Evolutionary conservation across 2,797 vertebrate species (phyloP).

Genomic region (Galago senegalensis): DNA sequence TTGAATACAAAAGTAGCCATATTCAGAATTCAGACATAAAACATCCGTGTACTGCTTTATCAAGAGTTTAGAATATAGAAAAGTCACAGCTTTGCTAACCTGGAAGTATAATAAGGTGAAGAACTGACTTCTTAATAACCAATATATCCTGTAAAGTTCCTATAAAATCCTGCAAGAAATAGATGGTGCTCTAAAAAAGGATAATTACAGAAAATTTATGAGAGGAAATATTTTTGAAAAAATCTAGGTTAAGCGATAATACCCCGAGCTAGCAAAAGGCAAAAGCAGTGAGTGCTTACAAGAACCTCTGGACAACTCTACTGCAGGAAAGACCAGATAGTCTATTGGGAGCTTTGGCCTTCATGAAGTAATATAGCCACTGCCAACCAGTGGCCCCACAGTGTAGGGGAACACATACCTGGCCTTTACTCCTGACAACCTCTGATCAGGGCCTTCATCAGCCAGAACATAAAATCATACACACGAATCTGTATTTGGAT

Average conservation of each 20-base stretch:
- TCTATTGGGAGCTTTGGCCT: background rate
- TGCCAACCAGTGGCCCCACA: background rate
- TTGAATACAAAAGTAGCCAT: background rate
- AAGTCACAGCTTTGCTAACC: background rate
- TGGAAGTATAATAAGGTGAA: background rate
- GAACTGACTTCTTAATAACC: background rate
- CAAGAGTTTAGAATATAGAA: background rate
- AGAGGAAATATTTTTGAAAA: background rate
- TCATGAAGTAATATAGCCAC: background rate
- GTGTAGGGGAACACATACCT: background rate
- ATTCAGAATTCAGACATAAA: background rate
- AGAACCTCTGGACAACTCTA: background rate
- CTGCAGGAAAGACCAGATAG: background rate
- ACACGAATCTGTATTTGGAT: background rate
- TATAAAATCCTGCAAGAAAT: background rate
- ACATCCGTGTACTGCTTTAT: background rate
- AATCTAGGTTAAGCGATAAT: background rate
- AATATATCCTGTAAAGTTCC: background rate
- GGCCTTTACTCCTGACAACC: background rate
- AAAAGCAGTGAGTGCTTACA: background rate
- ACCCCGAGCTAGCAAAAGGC: background rate
- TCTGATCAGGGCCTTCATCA: fast-evolving
- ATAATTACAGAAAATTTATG: background rate
- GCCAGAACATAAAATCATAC: background rate
- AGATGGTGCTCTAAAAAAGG: background rate